phyloP scores from a whole-genome alignment of 2,797 vertebrate species.

The Simalia tracyae region DNA sequence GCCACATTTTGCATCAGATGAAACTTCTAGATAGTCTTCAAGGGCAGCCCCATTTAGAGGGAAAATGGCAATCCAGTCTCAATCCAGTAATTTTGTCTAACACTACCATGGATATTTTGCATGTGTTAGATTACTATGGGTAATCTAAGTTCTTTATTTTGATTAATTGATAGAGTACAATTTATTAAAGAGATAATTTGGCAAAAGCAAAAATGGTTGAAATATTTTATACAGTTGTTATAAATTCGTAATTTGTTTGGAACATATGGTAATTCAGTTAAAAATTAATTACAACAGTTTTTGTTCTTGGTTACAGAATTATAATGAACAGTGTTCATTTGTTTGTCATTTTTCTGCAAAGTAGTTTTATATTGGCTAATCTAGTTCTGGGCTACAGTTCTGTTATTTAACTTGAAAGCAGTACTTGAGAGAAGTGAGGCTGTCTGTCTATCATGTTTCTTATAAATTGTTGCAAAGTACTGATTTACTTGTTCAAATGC shows the following conservation, averaged over 20 bases:
- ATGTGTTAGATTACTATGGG: neutral
- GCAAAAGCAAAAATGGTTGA: neutral
- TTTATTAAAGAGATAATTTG: neutral
- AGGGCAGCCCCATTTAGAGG: too few species aligned
- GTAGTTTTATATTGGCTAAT: constrained; percentile 53
- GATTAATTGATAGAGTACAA: neutral
- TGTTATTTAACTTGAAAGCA: constrained; percentile 68
- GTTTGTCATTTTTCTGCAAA: constrained; percentile 53
- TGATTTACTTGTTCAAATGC: constrained; percentile 73
- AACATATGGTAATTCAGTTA: constrained; percentile 11
- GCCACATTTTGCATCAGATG: too few species aligned
- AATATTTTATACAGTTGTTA: constrained; percentile 24
- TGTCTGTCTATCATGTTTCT: constrained; percentile 58
- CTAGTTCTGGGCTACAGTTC: constrained; percentile 60
- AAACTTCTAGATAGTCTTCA: too few species aligned
- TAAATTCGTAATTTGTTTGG: constrained; percentile 26
- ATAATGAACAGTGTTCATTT: constrained; percentile 43
- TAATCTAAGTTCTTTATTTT: neutral
- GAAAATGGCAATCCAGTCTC: too few species aligned
- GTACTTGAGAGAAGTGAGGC: too few species aligned
- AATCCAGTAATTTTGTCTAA: too few species aligned
- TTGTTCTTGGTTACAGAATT: neutral
- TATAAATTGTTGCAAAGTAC: constrained; percentile 66
- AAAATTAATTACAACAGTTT: constrained; percentile 17
- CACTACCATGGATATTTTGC: neutral